Conservation (phyloP, 2,888 invertebrate genomes). For the Conomelus anceps region DNA sequence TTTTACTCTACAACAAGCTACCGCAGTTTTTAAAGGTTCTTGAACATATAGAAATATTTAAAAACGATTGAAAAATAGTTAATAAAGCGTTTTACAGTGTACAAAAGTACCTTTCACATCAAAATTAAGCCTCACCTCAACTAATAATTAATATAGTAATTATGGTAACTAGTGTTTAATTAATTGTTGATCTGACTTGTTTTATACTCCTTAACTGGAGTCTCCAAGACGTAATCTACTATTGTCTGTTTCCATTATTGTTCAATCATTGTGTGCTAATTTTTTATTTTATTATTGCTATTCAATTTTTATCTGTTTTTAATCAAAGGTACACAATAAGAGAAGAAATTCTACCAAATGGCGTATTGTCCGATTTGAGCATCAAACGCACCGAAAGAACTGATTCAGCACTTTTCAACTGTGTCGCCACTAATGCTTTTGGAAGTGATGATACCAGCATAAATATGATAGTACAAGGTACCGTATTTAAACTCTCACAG, state of each 20-base stretch:
- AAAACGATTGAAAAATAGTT: too few species aligned
- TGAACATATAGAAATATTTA: too few species aligned
- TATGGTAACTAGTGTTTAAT: too few species aligned
- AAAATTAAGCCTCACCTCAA: too few species aligned
- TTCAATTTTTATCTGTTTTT: background rate
- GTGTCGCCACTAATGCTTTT: constrained; percentile 88
- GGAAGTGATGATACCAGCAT: constrained; percentile 93
- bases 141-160: too few species aligned
- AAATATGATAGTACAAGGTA: constrained; percentile 86
- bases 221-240: background rate
- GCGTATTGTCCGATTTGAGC: constrained; percentile 80
- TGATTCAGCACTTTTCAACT: constrained; percentile 84
- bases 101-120: too few species aligned
- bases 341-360: constrained; percentile 80
- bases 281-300: background rate
- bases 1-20: too few species aligned
- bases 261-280: background rate
- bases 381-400: constrained; percentile 83
- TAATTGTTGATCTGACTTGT: too few species aligned
- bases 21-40: too few species aligned
- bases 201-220: too few species aligned
- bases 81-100: too few species aligned
- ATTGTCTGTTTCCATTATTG: background rate
- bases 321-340: constrained; percentile 44
- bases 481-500: too few species aligned